A percentile compares a stretch with the other conserved stretches of the same genome.
phyloP scores from a whole-genome alignment of 2,797 vertebrate species.

The Phylloscopus collybita region DNA sequence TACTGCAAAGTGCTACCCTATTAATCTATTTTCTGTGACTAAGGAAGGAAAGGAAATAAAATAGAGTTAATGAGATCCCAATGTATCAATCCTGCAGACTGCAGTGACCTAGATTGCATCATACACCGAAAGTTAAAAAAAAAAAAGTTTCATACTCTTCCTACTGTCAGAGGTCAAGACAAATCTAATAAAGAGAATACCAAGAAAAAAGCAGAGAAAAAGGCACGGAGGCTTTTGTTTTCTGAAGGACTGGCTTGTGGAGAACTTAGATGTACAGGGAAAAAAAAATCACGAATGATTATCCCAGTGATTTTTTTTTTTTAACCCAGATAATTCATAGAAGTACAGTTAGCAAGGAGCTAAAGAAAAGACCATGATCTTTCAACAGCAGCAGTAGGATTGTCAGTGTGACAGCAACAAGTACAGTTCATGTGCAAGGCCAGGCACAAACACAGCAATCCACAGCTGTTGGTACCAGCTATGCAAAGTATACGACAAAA shows the following conservation, averaged over 20 bases:
- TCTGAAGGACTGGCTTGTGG: background rate
- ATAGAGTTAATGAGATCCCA: background rate
- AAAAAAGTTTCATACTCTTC: background rate
- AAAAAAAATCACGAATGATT: background rate
- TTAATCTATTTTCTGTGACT: conserved; percentile 70
- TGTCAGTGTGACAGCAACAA: background rate
- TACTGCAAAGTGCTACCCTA: conserved; percentile 63
- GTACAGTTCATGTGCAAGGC: background rate
- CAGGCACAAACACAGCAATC: background rate
- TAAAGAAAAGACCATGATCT: background rate
- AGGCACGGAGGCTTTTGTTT: background rate
- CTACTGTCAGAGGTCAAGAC: background rate
- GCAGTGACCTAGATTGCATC: conserved; percentile 27
- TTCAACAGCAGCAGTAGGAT: background rate
- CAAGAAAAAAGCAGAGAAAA: background rate
- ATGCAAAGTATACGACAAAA: background rate
- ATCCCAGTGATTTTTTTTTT: too few relatives aligned
- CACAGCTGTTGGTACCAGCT: background rate
- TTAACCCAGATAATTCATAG: background rate
- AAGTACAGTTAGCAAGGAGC: background rate
- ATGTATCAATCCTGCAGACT: conserved; percentile 10
- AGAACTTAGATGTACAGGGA: background rate
- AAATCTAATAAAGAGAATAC: background rate
- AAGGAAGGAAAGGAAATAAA: conserved; percentile 37
- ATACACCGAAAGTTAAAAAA: background rate